Evolutionary conservation across 1,140 invertebrate genomes (phyloP).

Genomic region (Pomacea maculata): DNA sequence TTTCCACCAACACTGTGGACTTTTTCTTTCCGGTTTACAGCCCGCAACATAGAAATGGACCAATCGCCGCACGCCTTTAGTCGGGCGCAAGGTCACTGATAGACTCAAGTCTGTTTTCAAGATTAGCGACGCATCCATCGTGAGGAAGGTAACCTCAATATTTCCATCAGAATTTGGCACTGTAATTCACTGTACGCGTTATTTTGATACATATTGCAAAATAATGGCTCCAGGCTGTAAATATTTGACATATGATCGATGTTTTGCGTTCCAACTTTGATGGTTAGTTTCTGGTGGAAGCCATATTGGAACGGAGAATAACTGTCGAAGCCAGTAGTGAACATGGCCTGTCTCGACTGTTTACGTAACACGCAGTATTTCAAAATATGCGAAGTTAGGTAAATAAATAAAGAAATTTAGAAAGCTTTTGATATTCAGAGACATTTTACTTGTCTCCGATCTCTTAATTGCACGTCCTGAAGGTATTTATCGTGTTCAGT

Average conservation of each 20-base stretch:
- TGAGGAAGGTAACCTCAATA: neutral
- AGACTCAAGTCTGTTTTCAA: conserved; percentile 24
- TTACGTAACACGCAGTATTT: neutral
- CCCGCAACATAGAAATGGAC: neutral
- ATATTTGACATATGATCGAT: neutral
- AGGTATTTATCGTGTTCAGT: neutral
- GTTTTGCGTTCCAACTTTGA: neutral
- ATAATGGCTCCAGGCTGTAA: no score
- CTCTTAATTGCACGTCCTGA: neutral
- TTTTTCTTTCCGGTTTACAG: no score
- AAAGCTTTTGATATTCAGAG: neutral
- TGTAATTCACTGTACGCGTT: neutral
- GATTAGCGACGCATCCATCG: neutral
- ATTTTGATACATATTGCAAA: neutral
- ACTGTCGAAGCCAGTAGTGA: neutral
- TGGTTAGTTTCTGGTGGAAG: neutral
- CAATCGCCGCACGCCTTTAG: neutral
- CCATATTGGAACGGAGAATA: conserved; percentile 25
- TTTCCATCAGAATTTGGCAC: neutral
- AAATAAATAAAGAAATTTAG: neutral
- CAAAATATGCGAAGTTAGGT: neutral
- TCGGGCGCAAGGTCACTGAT: neutral
- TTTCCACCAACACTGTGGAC: no score
- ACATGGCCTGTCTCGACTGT: neutral
- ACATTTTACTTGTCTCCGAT: neutral